Percentiles rank a stretch among this genome's conserved stretches.
These are phyloP conservation scores for Oxycera nigricornis DNA, from an alignment of 2,888 invertebrate species.

Conservation along the genomic window DNA sequence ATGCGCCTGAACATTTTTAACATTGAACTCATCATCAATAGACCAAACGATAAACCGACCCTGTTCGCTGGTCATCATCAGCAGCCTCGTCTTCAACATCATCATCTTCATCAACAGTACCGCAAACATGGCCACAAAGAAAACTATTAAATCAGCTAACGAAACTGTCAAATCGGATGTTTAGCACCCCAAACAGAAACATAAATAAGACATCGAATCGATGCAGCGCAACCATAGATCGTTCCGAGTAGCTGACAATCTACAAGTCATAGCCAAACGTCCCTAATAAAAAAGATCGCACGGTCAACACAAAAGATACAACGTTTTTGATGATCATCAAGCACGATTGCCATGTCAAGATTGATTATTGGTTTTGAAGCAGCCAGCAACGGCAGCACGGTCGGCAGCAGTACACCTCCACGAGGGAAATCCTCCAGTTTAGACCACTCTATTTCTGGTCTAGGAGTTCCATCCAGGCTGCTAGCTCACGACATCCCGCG, in stretches of 20 bases:
- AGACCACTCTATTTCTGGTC: conserved; percentile 18
- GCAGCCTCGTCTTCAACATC: background rate
- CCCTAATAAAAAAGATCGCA: conserved; percentile 32
- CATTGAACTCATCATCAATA: conserved; percentile 24
- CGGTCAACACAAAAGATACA: conserved; percentile 32
- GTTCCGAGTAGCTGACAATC: conserved; percentile 25
- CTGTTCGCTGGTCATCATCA: background rate
- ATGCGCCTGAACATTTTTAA: background rate
- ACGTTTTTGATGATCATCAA: conserved; percentile 14
- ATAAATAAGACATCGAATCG: conserved; percentile 42
- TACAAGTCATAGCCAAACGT: conserved; percentile 16
- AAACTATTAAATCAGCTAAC: conserved; percentile 39
- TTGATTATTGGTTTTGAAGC: background rate
- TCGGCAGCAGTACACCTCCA: conserved; percentile 2
- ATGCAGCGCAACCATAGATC: conserved; percentile 27
- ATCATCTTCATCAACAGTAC: background rate
- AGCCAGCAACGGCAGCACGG: background rate
- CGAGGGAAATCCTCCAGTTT: conserved; percentile 12
- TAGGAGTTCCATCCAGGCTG: background rate
- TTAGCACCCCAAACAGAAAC: conserved; percentile 43
- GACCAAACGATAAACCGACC: background rate
- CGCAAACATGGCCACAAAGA: background rate
- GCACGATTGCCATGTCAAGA: conserved; percentile 37
- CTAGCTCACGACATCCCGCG: conserved; percentile 13
- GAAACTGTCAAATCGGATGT: conserved; percentile 42